Conservation (phyloP, 2,797 vertebrate genomes). For the Myotis findleyi region DNA sequence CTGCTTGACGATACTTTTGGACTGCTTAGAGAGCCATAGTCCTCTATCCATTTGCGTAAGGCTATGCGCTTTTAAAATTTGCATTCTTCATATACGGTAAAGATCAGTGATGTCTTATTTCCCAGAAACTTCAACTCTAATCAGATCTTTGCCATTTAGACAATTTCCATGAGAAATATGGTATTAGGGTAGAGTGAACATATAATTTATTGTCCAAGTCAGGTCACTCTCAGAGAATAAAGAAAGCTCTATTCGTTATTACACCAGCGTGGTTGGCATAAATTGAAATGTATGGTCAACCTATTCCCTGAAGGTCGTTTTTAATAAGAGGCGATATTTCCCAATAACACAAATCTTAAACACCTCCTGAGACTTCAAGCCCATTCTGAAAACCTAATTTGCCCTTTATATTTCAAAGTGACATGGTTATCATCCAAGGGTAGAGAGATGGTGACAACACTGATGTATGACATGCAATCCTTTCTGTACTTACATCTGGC, state of each 20-base stretch:
- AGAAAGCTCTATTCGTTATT: neutral
- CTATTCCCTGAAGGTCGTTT: neutral
- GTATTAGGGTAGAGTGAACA: neutral
- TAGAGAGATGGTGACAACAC: neutral
- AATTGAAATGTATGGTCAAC: neutral
- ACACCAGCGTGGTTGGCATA: neutral
- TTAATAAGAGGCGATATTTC: neutral
- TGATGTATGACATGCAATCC: neutral
- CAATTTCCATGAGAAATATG: neutral
- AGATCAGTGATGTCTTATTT: neutral
- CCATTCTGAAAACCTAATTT: neutral
- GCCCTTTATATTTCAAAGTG: neutral
- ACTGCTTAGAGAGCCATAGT: neutral
- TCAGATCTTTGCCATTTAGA: neutral
- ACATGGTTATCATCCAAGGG: neutral
- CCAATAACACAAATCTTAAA: conserved; percentile 2
- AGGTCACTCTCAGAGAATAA: neutral
- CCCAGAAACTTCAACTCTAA: neutral
- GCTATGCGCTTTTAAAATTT: neutral
- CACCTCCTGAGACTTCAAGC: neutral
- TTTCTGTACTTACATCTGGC: neutral
- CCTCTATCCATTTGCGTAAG: neutral
- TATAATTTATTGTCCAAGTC: neutral
- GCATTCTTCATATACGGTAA: neutral
- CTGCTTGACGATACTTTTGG: neutral